Conservation (phyloP, 1,140 invertebrate species). For the Sycophila sp. region DNA sequence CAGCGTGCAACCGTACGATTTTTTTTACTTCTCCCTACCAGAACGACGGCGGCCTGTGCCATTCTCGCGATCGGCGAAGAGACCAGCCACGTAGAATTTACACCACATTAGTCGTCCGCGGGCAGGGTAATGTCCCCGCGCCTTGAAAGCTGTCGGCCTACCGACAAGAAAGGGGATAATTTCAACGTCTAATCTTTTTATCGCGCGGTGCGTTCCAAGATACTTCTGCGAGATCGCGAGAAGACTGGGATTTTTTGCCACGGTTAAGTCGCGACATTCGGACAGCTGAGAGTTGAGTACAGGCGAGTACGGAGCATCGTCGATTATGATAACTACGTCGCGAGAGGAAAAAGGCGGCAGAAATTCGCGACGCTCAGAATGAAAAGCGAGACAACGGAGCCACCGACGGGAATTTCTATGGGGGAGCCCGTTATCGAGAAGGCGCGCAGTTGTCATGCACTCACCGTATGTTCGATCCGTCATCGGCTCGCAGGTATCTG, state of each 20-base stretch:
- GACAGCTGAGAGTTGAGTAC: neutral
- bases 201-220: neutral
- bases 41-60: no score
- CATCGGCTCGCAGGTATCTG: constrained; percentile 58
- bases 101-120: neutral
- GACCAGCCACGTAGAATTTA: no score
- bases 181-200: constrained; percentile 30
- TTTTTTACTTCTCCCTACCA: no score
- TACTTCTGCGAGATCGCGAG: neutral
- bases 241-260: constrained; percentile 8
- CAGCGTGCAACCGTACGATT: no score
- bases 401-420: constrained; percentile 18
- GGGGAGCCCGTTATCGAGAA: neutral
- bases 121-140: neutral
- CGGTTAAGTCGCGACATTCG: neutral
- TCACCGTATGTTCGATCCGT: constrained; percentile 60
- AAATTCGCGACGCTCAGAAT: neutral
- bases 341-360: neutral
- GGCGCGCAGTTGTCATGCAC: constrained; percentile 31
- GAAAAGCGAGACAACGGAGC: neutral
- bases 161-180: constrained; percentile 10
- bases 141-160: no score
- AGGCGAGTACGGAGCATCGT: constrained; percentile 10
- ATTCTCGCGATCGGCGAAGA: no score
- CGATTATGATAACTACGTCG: constrained; percentile 20